These are phyloP conservation scores for Odontocerum albicorne DNA, from an alignment of 2,888 invertebrate species.

Conservation along the genomic window DNA sequence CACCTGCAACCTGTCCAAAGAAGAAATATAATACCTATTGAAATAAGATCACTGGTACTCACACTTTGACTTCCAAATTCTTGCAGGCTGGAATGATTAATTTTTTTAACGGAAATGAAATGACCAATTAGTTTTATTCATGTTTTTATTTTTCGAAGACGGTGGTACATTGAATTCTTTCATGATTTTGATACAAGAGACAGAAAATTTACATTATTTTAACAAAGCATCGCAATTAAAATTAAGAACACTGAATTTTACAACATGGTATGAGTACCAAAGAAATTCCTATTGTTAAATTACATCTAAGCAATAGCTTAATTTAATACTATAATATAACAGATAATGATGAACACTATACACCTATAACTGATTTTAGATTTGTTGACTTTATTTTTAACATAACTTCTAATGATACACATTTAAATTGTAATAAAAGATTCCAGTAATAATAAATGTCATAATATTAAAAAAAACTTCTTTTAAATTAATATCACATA, in stretches of 20 bases:
- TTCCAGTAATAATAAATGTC: too few species aligned
- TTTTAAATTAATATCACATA: conserved; percentile 31
- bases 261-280: conserved; percentile 14
- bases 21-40: neutral
- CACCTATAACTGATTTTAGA: conserved; percentile 1
- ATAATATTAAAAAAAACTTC: conserved; percentile 1
- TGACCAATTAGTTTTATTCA: neutral
- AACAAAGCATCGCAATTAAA: conserved; percentile 20
- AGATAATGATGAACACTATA: neutral
- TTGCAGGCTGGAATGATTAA: too few species aligned
- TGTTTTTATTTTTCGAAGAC: conserved; percentile 27
- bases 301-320: conserved; percentile 1
- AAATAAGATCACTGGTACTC: neutral
- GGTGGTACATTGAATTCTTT: conserved; percentile 23
- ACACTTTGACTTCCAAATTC: too few species aligned
- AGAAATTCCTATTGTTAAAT: conserved; percentile 2
- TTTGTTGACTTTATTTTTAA: neutral
- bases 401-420: too few species aligned
- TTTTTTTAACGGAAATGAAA: conserved; percentile 1
- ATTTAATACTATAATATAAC: neutral
- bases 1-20: neutral
- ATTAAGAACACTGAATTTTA: conserved; percentile 19
- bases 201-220: conserved; percentile 21
- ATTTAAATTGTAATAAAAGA: too few species aligned
- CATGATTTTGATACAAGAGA: conserved; percentile 16